phyloP scores from a whole-genome alignment of 2,797 vertebrate genomes.

The Atherinosoma microstoma region DNA sequence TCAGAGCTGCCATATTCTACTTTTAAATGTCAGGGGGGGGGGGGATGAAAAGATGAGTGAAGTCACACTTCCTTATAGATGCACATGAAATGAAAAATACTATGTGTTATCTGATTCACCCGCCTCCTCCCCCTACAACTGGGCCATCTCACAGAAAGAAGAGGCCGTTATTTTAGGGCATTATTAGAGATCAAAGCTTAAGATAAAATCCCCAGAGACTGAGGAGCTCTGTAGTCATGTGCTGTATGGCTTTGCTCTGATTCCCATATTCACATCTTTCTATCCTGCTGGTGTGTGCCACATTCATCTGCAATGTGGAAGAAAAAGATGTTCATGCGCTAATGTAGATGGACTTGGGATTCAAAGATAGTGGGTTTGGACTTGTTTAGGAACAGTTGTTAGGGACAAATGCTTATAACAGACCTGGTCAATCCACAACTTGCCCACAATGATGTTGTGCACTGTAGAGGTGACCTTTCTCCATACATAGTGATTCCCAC shows the following conservation, averaged over 20 bases:
- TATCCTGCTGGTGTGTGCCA: conserved; percentile 22
- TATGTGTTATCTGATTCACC: conserved; percentile 2
- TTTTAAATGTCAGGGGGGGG: too few relatives aligned
- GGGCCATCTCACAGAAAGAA: conserved; percentile 44
- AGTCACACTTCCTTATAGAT: background rate
- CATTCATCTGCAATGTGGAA: background rate
- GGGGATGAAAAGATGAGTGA: background rate
- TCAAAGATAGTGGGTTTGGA: conserved; percentile 4
- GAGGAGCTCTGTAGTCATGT: conserved; percentile 45
- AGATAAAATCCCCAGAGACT: conserved; percentile 56
- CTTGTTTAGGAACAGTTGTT: conserved; percentile 10
- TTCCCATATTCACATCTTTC: conserved; percentile 26
- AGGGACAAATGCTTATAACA: conserved; percentile 38
- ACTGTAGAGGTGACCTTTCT: conserved; percentile 99
- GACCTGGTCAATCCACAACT: conserved; percentile 99
- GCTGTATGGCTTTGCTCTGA: conserved; percentile 33
- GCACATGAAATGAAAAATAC: background rate
- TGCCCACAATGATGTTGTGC: conserved; percentile 99
- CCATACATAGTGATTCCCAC: conserved; percentile 97
- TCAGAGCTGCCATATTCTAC: background rate
- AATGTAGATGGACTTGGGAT: conserved; percentile 6
- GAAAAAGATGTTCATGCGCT: background rate
- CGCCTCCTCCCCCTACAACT: conserved; percentile 37
- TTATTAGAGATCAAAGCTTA: conserved; percentile 66
- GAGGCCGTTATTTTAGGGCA: conserved; percentile 54